Evolutionary conservation across 2,888 invertebrate species (phyloP).

Genomic region (Xiphydria camelus): DNA sequence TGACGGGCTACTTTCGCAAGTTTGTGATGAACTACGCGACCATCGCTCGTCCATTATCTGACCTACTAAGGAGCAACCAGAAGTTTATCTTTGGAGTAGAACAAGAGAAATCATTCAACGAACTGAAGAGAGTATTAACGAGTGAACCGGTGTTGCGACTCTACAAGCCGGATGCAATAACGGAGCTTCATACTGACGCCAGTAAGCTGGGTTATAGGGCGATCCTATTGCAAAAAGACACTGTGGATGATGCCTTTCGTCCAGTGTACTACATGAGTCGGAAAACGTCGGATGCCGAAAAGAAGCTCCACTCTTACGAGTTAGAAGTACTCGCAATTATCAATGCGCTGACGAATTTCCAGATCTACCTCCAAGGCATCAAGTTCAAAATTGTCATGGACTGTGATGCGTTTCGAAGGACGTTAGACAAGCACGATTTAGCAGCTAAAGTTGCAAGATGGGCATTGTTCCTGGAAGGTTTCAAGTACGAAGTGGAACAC

Average conservation of each 20-base stretch:
- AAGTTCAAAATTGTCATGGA: conserved; percentile 22
- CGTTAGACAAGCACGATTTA: conserved; percentile 10
- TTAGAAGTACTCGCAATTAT: conserved; percentile 21
- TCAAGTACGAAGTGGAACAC: conserved; percentile 14
- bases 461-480: conserved; percentile 14
- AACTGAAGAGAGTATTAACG: conserved; percentile 4
- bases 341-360: conserved; percentile 17
- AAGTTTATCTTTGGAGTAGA: conserved; percentile 4
- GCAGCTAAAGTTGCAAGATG: conserved; percentile 10
- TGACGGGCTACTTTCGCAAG: conserved; percentile 43
- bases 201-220: conserved; percentile 12
- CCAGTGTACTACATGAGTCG: conserved; percentile 12
- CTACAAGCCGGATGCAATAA: conserved; percentile 2
- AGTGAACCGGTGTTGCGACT: conserved; percentile 11
- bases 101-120: not conserved
- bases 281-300: conserved; percentile 20
- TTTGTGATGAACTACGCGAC: conserved; percentile 37
- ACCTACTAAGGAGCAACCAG: conserved; percentile 18
- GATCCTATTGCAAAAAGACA: conserved; percentile 4
- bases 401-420: conserved; percentile 14
- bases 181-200: conserved; percentile 12
- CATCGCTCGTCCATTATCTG: conserved; percentile 41
- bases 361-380: conserved; percentile 21
- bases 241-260: conserved; percentile 11
- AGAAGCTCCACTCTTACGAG: conserved; percentile 19